Evolutionary conservation across 2,797 vertebrate genomes (phyloP).

Genomic region (Cyclura pinguis): DNA sequence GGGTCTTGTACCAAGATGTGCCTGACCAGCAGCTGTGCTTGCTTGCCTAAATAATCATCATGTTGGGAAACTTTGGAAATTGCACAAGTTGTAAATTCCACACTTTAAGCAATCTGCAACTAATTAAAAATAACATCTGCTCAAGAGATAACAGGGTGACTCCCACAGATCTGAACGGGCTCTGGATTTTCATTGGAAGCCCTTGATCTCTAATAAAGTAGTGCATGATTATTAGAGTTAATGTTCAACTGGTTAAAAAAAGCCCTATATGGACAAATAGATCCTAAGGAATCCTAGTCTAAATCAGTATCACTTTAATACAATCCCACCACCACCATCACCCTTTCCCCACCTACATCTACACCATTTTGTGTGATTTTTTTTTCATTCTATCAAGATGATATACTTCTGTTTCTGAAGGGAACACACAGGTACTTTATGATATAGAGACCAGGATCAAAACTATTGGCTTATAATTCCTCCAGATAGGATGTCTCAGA

Average conservation of each 20-base stretch:
- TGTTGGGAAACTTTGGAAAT: background rate
- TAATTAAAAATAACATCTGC: background rate
- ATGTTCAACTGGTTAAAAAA: background rate
- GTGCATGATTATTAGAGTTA: background rate
- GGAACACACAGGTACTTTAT: background rate
- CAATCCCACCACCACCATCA: background rate
- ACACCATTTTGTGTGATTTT: background rate
- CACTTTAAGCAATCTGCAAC: background rate
- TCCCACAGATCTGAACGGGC: background rate
- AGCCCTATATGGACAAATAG: background rate
- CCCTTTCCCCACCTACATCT: background rate
- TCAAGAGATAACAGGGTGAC: background rate
- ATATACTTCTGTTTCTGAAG: background rate
- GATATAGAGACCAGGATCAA: background rate
- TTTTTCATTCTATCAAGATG: background rate
- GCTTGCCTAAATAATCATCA: background rate
- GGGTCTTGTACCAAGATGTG: constrained; percentile 2
- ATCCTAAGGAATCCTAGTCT: too few species aligned
- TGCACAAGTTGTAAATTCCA: background rate
- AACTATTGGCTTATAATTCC: background rate
- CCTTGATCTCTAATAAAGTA: background rate
- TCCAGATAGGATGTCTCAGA: background rate
- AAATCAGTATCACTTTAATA: background rate
- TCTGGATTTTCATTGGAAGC: background rate
- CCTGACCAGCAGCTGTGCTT: background rate